Base-by-base conservation (phyloP, 2,797 vertebrate genomes). In the Chaenodraco wilsoni region DNA sequence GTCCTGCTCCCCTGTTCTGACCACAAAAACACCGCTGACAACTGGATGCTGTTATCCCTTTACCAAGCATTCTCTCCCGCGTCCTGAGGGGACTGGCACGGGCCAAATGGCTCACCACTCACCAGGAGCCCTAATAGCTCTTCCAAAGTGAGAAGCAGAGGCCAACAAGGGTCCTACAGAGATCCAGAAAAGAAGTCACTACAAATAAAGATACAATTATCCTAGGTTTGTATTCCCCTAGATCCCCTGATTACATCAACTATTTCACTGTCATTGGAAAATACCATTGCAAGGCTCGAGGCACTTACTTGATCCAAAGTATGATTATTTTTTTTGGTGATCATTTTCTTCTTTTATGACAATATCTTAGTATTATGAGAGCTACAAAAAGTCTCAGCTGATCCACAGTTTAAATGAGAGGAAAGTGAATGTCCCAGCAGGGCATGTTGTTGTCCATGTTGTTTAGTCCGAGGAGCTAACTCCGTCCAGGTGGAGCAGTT, bases 401-500 rank as follows among this genome's bases (percentile, higher is more conserved):
- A 71, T 73, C 49, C 48, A 15, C 15, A 46, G 15, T 57, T 64
- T 51, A 50, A 72, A 64, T 69, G 12, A 43, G 46, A 33, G 2
- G 17, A 49, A 60, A 75, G 68, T 77, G 84, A 83, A 71, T 76
- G 60, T 50, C 45, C 58, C 15, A 2, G 71, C 15, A 2, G 71
- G 61, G 59, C 68, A 69, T 78, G 74, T 56, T 83, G 65, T 70
- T 80, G 77, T 86, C 81, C 59, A 49, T 66, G 69, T 68, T 84
- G 83, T 89, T 79, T 70, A 72, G 74, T 71, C 73, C 76, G 58
- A 46, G 64, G 45, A 68, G 66, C 70, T 91, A 90, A 92, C 79
- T 82, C 76, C 50, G 69, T 71, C 87, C 90, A 93, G 91, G 90
- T 91, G 90, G 82, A 84, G 79, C 4, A 82, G 87, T 91, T 89